A percentile compares a stretch with the other conserved stretches of the same genome.
Conservation (phyloP, 2,113 vertebrate genomes). For the Colaptes auratus region DNA sequence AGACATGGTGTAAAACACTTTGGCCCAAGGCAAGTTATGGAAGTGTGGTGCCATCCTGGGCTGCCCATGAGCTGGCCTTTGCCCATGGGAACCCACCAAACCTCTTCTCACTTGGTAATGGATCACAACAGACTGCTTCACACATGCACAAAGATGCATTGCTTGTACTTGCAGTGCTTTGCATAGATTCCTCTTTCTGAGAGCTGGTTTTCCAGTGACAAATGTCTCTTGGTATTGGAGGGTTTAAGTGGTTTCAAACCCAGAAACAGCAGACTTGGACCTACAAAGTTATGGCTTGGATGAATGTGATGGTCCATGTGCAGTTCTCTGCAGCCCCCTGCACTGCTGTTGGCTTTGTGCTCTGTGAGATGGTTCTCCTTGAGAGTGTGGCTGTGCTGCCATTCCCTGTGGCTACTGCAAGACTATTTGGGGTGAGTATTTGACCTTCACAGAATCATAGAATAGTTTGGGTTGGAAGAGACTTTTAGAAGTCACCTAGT, state of each 20-base stretch:
- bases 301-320: not conserved
- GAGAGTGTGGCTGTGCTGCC: not conserved
- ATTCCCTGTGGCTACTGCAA: not conserved
- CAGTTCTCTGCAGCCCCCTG: not conserved
- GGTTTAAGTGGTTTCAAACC: not conserved
- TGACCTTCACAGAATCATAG: not conserved
- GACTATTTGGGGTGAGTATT: not conserved
- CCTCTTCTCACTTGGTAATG: not conserved
- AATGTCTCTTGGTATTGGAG: not conserved
- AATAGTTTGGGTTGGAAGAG: not conserved
- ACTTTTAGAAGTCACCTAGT: not conserved
- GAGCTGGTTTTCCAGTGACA: not conserved
- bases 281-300: not conserved
- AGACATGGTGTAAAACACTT: fast-evolving
- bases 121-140: not conserved
- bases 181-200: not conserved
- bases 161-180: not conserved
- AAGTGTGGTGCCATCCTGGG: not conserved
- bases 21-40: fast-evolving
- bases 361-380: not conserved
- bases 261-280: not conserved
- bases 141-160: not conserved
- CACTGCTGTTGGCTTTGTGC: not conserved
- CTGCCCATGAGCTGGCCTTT: fast-evolving
- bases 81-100: not conserved